Percentiles rank a stretch among this genome's conserved stretches.
These are phyloP conservation scores for Phthorimaea operculella DNA, from an alignment of 1,140 invertebrate genomes.

Conservation along the genomic window DNA sequence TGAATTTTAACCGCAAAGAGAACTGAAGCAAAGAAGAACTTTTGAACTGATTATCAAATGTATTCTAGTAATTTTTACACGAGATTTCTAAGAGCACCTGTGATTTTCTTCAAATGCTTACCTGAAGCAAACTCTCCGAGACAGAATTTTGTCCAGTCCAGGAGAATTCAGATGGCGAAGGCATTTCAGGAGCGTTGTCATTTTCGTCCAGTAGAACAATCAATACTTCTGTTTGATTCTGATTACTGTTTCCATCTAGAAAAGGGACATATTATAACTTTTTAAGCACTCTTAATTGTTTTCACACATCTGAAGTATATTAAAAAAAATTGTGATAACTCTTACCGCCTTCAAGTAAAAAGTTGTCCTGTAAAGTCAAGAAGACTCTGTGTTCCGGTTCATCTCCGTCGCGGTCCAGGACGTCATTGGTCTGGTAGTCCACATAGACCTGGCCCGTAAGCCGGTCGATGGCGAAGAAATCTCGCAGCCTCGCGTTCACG, in stretches of 20 bases:
- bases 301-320: too few relatives aligned
- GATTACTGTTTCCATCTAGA: constrained; percentile 51
- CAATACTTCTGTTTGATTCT: constrained; percentile 35
- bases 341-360: constrained; percentile 55
- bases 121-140: constrained; percentile 53
- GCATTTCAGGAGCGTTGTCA: constrained; percentile 67
- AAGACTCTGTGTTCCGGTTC: constrained; percentile 52
- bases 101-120: constrained; percentile 19
- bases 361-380: constrained; percentile 65
- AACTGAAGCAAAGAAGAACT: too few relatives aligned
- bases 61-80: too few relatives aligned
- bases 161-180: constrained; percentile 23
- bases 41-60: too few relatives aligned
- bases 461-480: constrained; percentile 61
- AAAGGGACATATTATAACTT: constrained; percentile 11
- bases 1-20: too few relatives aligned
- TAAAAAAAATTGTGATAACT: too few relatives aligned
- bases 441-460: constrained; percentile 52
- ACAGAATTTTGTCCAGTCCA: constrained; percentile 27
- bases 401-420: constrained; percentile 63
- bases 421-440: constrained; percentile 45
- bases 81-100: too few relatives aligned
- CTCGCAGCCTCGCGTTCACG: constrained; percentile 42
- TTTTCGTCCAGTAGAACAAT: constrained; percentile 68
- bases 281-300: too few relatives aligned